phyloP scores from a whole-genome alignment of 2,797 vertebrate genomes.

The Protonibea diacanthus region DNA sequence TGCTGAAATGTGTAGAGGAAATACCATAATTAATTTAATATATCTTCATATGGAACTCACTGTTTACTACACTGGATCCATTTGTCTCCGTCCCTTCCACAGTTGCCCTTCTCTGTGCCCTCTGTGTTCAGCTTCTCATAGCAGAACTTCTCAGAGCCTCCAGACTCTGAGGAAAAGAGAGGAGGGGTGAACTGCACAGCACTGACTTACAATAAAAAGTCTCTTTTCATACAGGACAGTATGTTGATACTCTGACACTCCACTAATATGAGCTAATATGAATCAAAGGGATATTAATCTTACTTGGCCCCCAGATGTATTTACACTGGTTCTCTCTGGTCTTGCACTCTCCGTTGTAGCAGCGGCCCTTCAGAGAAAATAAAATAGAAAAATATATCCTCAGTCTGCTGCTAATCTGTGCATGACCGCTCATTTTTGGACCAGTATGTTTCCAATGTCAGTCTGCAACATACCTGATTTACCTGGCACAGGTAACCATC shows the following conservation, averaged over 20 bases:
- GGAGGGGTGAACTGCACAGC: constrained; percentile 12
- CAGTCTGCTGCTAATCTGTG: background rate
- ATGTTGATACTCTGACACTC: constrained; percentile 5
- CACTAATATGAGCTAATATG: background rate
- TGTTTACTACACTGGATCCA: constrained; percentile 99
- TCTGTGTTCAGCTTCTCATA: constrained; percentile 99
- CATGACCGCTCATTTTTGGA: constrained; percentile 4
- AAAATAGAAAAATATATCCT: background rate
- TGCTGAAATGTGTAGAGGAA: background rate
- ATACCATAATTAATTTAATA: background rate
- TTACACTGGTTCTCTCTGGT: constrained; percentile 98
- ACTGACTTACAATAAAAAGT: background rate
- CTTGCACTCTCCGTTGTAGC: constrained; percentile 98
- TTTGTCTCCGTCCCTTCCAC: constrained; percentile 93
- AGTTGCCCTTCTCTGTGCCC: constrained; percentile 98
- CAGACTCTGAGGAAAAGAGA: constrained; percentile 87
- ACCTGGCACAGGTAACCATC: constrained; percentile 95
- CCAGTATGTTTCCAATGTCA: background rate
- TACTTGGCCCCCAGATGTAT: constrained; percentile 98
- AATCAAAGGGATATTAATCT: constrained; percentile 70
- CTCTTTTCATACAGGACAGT: background rate
- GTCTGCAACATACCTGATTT: constrained; percentile 88
- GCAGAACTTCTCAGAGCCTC: constrained; percentile 96
- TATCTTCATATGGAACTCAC: constrained; percentile 84
- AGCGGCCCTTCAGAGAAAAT: constrained; percentile 90